Evolutionary conservation across 1,140 invertebrate genomes (phyloP).

Genomic region (Oncopodura yosiiana): DNA sequence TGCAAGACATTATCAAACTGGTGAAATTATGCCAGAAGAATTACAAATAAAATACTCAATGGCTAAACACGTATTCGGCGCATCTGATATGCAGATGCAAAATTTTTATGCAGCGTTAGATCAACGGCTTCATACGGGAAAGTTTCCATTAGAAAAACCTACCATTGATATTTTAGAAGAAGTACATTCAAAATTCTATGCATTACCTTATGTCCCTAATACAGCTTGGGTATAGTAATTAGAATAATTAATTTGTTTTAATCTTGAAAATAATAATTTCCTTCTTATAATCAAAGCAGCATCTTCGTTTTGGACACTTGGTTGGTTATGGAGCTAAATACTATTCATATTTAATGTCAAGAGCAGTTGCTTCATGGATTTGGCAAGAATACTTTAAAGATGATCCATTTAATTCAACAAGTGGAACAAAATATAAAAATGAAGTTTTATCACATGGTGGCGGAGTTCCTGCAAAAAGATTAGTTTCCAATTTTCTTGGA

Average conservation of each 20-base stretch:
- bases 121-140: conserved; percentile 70
- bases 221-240: conserved; percentile 46
- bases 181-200: conserved; percentile 74
- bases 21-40: conserved; percentile 65
- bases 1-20: conserved; percentile 83
- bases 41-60: conserved; percentile 67
- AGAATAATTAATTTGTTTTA: conserved; percentile 38
- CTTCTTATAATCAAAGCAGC: too few species aligned
- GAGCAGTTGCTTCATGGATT: conserved; percentile 83
- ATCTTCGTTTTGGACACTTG: conserved; percentile 89
- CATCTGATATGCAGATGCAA: conserved; percentile 86
- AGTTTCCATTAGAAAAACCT: conserved; percentile 42
- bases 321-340: conserved; percentile 98
- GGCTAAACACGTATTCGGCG: conserved; percentile 73
- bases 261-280: too few species aligned
- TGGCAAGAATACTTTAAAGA: conserved; percentile 80
- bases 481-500: conserved; percentile 63
- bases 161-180: conserved; percentile 66
- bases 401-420: conserved; percentile 65
- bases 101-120: conserved; percentile 80
- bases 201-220: conserved; percentile 72
- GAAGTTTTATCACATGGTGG: conserved; percentile 82
- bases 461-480: conserved; percentile 59
- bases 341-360: conserved; percentile 91
- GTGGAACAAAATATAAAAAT: conserved; percentile 64